Percentiles rank a stretch among this genome's conserved stretches.
phyloP scores from a whole-genome alignment of 1,140 invertebrate genomes.

The Coptotermes formosanus region DNA sequence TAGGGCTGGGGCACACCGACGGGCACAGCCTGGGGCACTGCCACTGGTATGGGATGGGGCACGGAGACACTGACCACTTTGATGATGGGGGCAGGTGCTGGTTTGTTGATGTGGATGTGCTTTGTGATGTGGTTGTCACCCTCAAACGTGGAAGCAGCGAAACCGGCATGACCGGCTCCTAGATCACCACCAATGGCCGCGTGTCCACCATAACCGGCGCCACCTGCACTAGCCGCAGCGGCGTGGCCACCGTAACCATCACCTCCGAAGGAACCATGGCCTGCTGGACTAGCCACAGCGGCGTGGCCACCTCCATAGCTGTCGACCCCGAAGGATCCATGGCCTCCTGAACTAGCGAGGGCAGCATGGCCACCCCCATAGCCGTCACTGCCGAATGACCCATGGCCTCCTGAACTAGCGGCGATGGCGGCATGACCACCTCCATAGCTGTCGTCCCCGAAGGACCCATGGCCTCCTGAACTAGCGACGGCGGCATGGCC shows the following conservation, averaged over 20 bases:
- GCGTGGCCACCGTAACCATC: not conserved
- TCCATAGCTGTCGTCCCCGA: not conserved
- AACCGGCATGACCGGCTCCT: not conserved
- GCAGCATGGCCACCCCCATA: not conserved
- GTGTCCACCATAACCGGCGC: not conserved
- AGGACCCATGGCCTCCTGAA: not conserved
- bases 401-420: not conserved
- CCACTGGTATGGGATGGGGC: slow-evolving; percentile 39
- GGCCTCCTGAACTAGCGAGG: not conserved
- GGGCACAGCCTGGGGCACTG: slow-evolving; percentile 37
- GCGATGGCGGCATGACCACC: not conserved
- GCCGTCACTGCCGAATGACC: not conserved
- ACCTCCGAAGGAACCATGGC: not conserved
- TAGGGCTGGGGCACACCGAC: slow-evolving; percentile 35
- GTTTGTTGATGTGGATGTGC: slow-evolving; percentile 37
- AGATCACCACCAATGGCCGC: not conserved
- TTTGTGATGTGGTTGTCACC: slow-evolving; percentile 31
- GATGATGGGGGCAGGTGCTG: slow-evolving; percentile 38
- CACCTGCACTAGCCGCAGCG: not conserved
- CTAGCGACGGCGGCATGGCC: not conserved
- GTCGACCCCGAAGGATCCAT: not conserved
- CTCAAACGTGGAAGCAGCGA: not conserved
- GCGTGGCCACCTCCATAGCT: not conserved
- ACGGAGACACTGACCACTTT: slow-evolving; percentile 37
- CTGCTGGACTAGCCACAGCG: not conserved